Conservation (phyloP, 2,113 vertebrate species). For the Ptilorrhoa leucosticta region DNA sequence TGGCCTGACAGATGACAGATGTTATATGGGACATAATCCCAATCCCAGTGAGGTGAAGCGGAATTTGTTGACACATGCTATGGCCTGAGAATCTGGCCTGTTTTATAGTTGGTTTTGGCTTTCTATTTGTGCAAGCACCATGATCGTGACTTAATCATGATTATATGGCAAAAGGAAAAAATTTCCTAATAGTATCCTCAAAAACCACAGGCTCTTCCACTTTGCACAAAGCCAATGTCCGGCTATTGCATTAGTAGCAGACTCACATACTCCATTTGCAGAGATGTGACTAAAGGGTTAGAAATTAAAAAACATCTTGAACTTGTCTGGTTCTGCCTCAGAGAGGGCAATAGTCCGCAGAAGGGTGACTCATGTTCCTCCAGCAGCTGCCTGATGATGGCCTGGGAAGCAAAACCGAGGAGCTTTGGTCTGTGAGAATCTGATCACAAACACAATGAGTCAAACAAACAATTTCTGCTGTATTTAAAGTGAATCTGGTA, state of each 20-base stretch:
- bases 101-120: neutral
- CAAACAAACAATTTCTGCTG: neutral
- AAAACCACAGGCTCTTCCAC: neutral
- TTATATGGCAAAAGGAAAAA: neutral
- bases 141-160: neutral
- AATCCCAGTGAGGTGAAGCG: neutral
- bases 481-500: neutral
- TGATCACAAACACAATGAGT: neutral
- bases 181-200: neutral
- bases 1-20: neutral
- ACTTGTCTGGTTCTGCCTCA: slow-evolving; percentile 13
- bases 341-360: neutral
- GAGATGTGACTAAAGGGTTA: neutral
- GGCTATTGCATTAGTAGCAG: neutral
- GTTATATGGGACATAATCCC: neutral
- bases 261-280: neutral
- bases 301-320: slow-evolving; percentile 44
- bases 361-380: neutral
- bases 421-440: neutral
- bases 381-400: neutral
- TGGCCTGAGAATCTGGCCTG: neutral
- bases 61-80: neutral
- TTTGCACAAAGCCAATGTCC: neutral
- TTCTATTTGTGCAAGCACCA: neutral
- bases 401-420: neutral